Base-by-base conservation (phyloP, 2,797 vertebrate species). In the Sebastes kiyomatsui region DNA sequence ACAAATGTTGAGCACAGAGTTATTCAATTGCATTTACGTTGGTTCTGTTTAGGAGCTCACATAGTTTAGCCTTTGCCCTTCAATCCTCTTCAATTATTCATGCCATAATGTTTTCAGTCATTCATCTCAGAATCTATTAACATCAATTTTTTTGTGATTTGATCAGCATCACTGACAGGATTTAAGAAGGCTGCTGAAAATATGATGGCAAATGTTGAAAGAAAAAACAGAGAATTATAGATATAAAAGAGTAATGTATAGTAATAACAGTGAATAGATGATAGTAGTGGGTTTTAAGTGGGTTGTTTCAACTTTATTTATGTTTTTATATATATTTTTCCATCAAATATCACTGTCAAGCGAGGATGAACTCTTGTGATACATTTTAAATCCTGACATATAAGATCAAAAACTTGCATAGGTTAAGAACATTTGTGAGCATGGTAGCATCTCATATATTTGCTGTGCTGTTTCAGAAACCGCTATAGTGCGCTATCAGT, bases 1-100 rank as follows among this genome's bases (percentile, higher is more conserved):
- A 95, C 93, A 94, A 94, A 94, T 95, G 94, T 95, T 92, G 93
- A 94, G 93, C 93, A 93, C 94, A 93, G 90, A 95, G 91, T 95
- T 95, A 95, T 95, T 95, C 94, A 94, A 90, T 89, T 94, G 92
- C 76, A 90, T 90, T 93, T 89, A 87, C 72, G 94, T 94, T 89
- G 93, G 92, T 94, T 95, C 87, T 94, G 92, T 94, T 90, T 88
- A 90, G 92, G 92, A 94, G 94, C 91, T 93, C 86, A 92, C 79
- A 62, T 91, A 88, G 91, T 92, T 92, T 90, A 85, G 72, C 70
- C 86, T 90, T 91, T 87, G 66, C 78, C 87, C 75, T 75, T 87
- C 68, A 46, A 61, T 77, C 67, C 83, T 75, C 76, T 66, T 75
- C n/a, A 88, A 72, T 74, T 7, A 69, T 70, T 85, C 55, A 78